phyloP scores from a whole-genome alignment of 2,797 vertebrate species.

The Decapterus maruadsi region DNA sequence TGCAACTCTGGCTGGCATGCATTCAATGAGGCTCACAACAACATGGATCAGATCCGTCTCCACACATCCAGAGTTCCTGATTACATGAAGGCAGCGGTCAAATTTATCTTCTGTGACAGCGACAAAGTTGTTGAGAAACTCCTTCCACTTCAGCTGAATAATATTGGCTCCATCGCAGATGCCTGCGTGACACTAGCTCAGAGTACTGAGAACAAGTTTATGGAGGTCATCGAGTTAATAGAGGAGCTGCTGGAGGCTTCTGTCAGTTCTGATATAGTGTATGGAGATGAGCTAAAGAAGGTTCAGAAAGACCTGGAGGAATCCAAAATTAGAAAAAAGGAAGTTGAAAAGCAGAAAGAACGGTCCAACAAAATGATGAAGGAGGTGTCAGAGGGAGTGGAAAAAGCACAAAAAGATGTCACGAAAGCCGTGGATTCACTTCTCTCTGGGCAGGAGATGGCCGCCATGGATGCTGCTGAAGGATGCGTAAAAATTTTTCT shows the following conservation, averaged over 20 bases:
- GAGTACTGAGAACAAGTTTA: not conserved
- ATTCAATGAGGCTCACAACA: not conserved
- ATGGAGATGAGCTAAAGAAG: not conserved
- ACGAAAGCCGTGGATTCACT: not conserved
- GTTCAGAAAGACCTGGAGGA: not conserved
- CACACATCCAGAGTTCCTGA: not conserved
- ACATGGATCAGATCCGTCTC: slow-evolving; percentile 8
- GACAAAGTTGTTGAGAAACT: not conserved
- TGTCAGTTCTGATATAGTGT: not conserved
- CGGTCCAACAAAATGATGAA: not conserved
- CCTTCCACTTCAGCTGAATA: not conserved
- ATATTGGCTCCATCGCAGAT: not conserved
- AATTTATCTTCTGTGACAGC: not conserved
- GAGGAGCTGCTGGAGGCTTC: not conserved
- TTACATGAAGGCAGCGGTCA: not conserved
- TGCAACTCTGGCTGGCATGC: slow-evolving; percentile 11
- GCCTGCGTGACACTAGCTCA: not conserved
- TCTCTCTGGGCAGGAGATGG: not conserved
- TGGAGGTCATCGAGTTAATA: not conserved
- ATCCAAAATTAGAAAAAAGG: not conserved
- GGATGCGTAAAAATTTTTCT: not conserved
- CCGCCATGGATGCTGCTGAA: not conserved
- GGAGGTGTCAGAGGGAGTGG: not conserved
- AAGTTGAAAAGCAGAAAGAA: not conserved
- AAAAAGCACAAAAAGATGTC: not conserved